Base-by-base conservation (phyloP, 1,140 invertebrate species). In the Aethina tumida region DNA sequence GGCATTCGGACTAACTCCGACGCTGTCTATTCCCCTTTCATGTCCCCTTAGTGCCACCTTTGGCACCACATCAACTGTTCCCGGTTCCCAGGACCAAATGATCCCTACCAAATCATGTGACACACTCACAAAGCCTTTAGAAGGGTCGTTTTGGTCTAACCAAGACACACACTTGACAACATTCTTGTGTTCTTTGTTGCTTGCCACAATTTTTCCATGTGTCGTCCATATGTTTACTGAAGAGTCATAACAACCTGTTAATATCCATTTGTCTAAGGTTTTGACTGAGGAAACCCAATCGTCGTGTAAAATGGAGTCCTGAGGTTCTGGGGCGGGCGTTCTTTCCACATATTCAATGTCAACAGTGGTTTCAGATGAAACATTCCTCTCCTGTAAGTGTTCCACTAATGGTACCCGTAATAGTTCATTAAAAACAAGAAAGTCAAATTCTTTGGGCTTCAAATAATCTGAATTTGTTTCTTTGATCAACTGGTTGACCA, bases 161-260 rank as follows among this genome's bases (percentile, higher is more conserved):
- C 91, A 97, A 12, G 77, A 66, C 0, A 97, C 86, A 28, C 79
- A 79, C 69, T 93, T 12, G 84, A 83, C 19, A 75, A 81, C 18
- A 47, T 60, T 54, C 20, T 74, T 75, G 60, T 98, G 94, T 2
- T 86, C 89, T 28, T 85, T 79, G 48, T 93, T 83, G 3, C 80
- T 83, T 19, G 88, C 64, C 42, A 81, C 72, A 55, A 89, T 81
- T 50, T 85, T 80, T 9, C 91, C 90, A 67, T 84, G 82, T 4
- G 68, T 69, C 9, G 75, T 84, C 90, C 90, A 97, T 36, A 97
- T 71, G 49, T 91, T 84, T 10, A 97, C 55, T 22, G 87, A 88
- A 59, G 89, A 85, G 60, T 97, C 94, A 69, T 97, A 97, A 64
- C 88, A 88, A n/a, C 93, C 93, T 36, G 84, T 84, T 6, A 97